Conservation (phyloP, 2,888 invertebrate species). For the Yponomeuta plumbellus region DNA sequence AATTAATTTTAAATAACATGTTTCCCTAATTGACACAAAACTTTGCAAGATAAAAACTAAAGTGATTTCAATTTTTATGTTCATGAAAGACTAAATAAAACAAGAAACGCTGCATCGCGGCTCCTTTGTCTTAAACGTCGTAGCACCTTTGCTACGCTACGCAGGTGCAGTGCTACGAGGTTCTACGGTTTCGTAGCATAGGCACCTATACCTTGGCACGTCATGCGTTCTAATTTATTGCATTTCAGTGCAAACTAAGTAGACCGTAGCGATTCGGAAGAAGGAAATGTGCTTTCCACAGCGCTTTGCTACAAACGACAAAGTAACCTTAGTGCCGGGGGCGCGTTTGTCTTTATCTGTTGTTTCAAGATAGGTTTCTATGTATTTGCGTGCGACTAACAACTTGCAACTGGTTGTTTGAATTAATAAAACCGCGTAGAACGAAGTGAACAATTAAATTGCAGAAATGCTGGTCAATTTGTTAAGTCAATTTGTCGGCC, state of each 20-base stretch:
- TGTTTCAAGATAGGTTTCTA: too few relatives aligned
- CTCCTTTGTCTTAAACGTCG: constrained; percentile 28
- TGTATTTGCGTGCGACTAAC: too few relatives aligned
- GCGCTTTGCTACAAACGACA: too few relatives aligned
- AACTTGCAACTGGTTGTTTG: not conserved
- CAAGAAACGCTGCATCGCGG: not conserved
- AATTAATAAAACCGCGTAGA: not conserved
- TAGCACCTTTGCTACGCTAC: constrained; percentile 53
- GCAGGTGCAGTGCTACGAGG: constrained; percentile 22
- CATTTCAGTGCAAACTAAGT: not conserved
- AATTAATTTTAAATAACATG: not conserved
- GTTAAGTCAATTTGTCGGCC: constrained; percentile 11
- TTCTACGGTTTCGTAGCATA: constrained; percentile 58
- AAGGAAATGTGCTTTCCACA: not conserved
- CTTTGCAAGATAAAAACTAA: too few relatives aligned
- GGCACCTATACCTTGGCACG: not conserved
- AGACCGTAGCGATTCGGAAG: too few relatives aligned
- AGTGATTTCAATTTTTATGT: too few relatives aligned
- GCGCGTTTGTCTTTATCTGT: too few relatives aligned
- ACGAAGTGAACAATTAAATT: constrained; percentile 6
- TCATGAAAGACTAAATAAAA: too few relatives aligned
- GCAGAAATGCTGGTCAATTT: not conserved
- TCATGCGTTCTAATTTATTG: not conserved
- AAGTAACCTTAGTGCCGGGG: too few relatives aligned
- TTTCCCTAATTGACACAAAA: too few relatives aligned